Base-by-base conservation (phyloP, 2,888 invertebrate species). In the Galeruca laticollis region DNA sequence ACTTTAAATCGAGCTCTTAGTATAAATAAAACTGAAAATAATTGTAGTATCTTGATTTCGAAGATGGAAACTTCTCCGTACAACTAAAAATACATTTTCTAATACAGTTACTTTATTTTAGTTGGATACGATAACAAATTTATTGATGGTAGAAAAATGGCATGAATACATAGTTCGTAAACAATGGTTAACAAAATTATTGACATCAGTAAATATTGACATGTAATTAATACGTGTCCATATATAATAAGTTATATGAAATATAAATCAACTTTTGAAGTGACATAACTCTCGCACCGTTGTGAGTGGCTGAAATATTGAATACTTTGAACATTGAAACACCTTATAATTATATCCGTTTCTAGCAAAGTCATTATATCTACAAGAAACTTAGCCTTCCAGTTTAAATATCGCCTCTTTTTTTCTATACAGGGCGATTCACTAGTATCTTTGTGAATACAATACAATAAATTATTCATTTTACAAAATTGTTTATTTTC, bases 331-430 rank as follows among this genome's bases (percentile, higher is more conserved):
- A 31, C 54, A 26, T 26, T 18, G 8, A 54, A 54, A 54, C 54
- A 54, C 54, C 54, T 31, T 54, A 31, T 54, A 54, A 54, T 54
- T 54, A 54, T 54, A 31, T 54, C 15, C 31, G 26, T 31, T 54
- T n/a, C 15, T 26, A 54, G 31, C 54, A 54, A 31, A 21, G 54
- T 54, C 54, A 54, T 54, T 31, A 54, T 54, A 13, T 54, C 31
- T 54, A 31, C 15, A 31, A n/a, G 54, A 54, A 31, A 54, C 15
- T 21, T 54, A 31, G 15, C 54, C 54, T 54, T 52, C n/a, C 26
- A 21, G 26, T 4, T 54, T 15, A 26, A 54, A n/a, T 26, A 54
- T 31, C n/a, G 6, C 54, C 54, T 31, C 26, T 3, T 31, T 18
- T 10, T 31, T 26, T 21, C 2, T 31, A 26, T 54, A 54, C 31